phyloP scores from a whole-genome alignment of 1,140 invertebrate species.

The Ridgeia piscesae region DNA sequence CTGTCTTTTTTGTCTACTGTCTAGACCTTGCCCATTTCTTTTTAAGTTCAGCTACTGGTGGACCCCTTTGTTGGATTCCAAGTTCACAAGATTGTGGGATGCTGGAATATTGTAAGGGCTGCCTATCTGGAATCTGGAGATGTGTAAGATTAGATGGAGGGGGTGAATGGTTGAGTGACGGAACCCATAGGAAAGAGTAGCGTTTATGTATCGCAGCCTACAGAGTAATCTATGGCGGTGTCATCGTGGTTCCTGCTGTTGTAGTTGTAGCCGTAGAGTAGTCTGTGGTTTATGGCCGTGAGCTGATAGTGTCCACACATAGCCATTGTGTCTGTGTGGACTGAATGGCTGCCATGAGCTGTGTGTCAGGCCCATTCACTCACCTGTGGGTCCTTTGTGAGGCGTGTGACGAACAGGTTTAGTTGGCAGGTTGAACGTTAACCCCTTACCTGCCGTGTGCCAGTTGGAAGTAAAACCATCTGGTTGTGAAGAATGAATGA shows the following conservation, averaged over 20 bases:
- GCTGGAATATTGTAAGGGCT: not conserved
- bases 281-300: too few relatives aligned
- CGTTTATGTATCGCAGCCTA: not conserved
- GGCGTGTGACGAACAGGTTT: not conserved
- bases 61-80: not conserved
- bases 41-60: not conserved
- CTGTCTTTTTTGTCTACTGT: not conserved
- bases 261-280: too few relatives aligned
- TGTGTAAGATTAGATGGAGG: conserved; percentile 6
- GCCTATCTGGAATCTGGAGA: not conserved
- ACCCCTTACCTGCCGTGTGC: not conserved
- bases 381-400: not conserved
- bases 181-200: not conserved
- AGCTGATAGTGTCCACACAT: not conserved
- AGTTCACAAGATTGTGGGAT: not conserved
- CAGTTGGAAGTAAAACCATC: not conserved
- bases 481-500: not conserved
- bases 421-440: not conserved
- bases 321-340: not conserved
- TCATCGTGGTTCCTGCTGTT: too few relatives aligned
- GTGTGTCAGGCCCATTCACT: not conserved
- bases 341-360: not conserved
- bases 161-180: not conserved
- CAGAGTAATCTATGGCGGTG: too few relatives aligned
- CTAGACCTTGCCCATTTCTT: not conserved